Base-by-base conservation (phyloP, 2,797 vertebrate species). In the Sebastes iracundus region DNA sequence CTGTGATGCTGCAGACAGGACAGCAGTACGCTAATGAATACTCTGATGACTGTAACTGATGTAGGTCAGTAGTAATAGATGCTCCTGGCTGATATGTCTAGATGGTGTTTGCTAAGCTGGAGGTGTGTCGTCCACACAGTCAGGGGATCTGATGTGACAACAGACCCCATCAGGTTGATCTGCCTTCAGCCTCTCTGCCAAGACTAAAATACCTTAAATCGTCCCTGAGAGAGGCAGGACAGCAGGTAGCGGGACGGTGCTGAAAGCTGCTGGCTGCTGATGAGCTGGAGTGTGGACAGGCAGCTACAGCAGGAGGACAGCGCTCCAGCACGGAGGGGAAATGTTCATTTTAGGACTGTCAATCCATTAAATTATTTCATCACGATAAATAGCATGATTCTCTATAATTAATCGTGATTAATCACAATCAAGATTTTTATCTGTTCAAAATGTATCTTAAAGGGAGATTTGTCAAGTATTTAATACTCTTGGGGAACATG, bases 171-270 rank as follows among this genome's bases (percentile, higher is more conserved):
- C 62, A 72, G 66, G 61, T 23, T 35, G 66, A 61, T 81, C 75
- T 74, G 27, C 52, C 58, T 18, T 38, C 62, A 76, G 63, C 58
- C 30, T 64, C 25, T 63, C 67, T 56, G 64, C 72, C 67, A 80
- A 77, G 59, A 72, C 56, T 68, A 32, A 81, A 75, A 72, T 67
- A 67, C 67, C 46, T 62, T 30, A 72, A 75, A 81, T 65, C 3
- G 42, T 22, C 38, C 65, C 74, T 9, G 18, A 49, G 42, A 62
- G 68, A 65, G 63, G 27, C 63, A 13, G 60, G 58, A 16, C 35
- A 32, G 63, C 53, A 35, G 25, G 35, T 38, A 18, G 56, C 53
- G 16, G 52, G 25, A 16, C 5, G 14, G 71, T 9, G 55, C 77
- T 72, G 46, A 52, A 20, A 60, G 46, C 66, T 62, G 16, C 27